Evolutionary conservation across 2,113 vertebrate species (phyloP), one percentile per base, ranked within the genome.

Genomic region (Oryzias javanicus): DNA sequence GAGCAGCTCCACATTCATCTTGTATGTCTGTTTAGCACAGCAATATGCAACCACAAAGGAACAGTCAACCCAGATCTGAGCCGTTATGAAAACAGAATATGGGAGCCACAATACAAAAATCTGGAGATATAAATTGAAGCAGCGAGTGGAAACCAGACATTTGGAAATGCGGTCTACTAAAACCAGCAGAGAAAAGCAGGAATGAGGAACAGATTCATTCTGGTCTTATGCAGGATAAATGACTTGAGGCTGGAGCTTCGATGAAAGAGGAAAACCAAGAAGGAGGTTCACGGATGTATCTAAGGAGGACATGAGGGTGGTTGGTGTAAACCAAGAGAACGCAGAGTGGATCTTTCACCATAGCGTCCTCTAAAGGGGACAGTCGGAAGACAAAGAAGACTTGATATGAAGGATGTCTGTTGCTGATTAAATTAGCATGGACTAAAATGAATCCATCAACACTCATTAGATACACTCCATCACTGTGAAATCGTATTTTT

Each of bases 81-180:
- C 76, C 47, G 60, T 78, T 77, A 78, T 67, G 45, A 80, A 86
- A 79, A 77, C 76, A 76, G 67, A 79, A 84, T 61, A 72, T 44
- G 29, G 17, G 53, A 74, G 69, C 77, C 77, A 64, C 56, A 68
- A 81, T 78, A 77, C 72, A 25, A 69, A 67, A 70, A 50, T 68
- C 49, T 70, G 55, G 76, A 57, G 66, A 73, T 71, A 70, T 78
- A 66, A 80, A 76, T 12, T 60, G 58, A 67, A 42, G 57, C 70
- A 44, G 76, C 80, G 49, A 45, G 42, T 67, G 63, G 35, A 67
- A 70, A 45, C 64, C 17, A 55, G 56, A 69, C 42, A 53, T 42
- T 64, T 59, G 62, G 53, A 67, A 58, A 82, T 20, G 45, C 20
- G 60, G 29, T 18, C 49, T 68, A 52, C 42, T 44, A 29, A 72